Evolutionary conservation across 2,888 invertebrate species (phyloP), one percentile per base, ranked within the genome.

Genomic region (Alviniconcha strummeri): DNA sequence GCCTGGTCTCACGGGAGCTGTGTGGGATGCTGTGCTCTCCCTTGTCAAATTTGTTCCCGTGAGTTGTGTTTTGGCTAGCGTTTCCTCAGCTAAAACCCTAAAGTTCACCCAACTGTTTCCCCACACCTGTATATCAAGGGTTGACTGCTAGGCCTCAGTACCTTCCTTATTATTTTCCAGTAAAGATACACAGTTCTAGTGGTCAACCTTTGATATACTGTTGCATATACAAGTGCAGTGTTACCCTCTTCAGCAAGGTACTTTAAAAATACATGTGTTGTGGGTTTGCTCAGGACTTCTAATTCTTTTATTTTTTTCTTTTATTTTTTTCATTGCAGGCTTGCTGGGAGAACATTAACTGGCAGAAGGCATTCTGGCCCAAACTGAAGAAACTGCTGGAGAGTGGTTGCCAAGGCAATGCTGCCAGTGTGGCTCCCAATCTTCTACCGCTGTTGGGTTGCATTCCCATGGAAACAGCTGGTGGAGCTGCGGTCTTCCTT

Each of bases 361-460:
- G 96, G 80, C 96, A 96, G 86, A 97, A 97, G 92, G 94, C 96
- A 4, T 95, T 97, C 67, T 93, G 96, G 84, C 96, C 96, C 0
- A 96, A 96, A 93, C 92, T 97, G n/a, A 96, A 95, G 93, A 94
- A 94, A 79, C 94, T 96, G 72, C 92, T 97, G 74, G 95, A 95
- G 86, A 95, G 95, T 90, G 97, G 96, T 80, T 97, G 97, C 0
- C 95, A 96, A 94, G 97, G 97, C 56, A 96, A 96, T 93, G 97
- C 97, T 11, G 94, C 95, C 81, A 95, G 95, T 9, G 95, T 97
- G 88, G 96, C 96, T 85, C 96, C 96, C 52, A 96, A 96, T 93
- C 93, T 98, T 83, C 94, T 97, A 83, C 97, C 97, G 13, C 94
- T 98, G 85, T 92, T 98, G 79, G 96, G 96, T 5, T 95, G 95